These are phyloP conservation scores for Mastigias papua DNA, from an alignment of 30 jellyfish, hydroid and myxozoan species.

Conservation along the genomic window DNA sequence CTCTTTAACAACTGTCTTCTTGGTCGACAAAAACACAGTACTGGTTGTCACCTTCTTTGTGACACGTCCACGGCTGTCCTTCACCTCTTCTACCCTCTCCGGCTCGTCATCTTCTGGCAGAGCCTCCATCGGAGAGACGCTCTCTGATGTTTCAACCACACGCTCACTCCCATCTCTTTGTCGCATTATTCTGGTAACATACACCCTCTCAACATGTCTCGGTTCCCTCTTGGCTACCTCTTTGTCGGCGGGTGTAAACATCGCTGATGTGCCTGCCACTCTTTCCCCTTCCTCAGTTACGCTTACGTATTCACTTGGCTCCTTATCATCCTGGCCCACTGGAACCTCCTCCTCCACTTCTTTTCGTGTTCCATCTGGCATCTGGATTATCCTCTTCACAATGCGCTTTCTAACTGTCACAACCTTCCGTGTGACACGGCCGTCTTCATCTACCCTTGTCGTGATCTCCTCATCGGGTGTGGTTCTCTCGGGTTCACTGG, in stretches of 20 bases:
- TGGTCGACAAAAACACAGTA: conserved; percentile 44
- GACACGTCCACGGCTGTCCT: conserved; percentile 58
- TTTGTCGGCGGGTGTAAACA: conserved; percentile 15
- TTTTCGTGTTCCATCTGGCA: conserved; percentile 84
- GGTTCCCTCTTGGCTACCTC: conserved; percentile 53
- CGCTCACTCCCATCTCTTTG: conserved; percentile 81
- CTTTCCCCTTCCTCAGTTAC: neutral
- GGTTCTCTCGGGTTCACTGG: conserved; percentile 50
- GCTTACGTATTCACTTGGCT: neutral
- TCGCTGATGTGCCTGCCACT: conserved; percentile 69
- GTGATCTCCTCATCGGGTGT: conserved; percentile 66
- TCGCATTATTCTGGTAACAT: conserved; percentile 70
- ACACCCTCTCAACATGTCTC: conserved; percentile 78
- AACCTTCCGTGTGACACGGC: conserved; percentile 59
- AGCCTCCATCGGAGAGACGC: conserved; percentile 64
- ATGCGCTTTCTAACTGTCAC: conserved; percentile 65
- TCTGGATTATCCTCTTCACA: conserved; percentile 60
- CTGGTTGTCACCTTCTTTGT: conserved; percentile 49
- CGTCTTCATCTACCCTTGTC: conserved; percentile 8
- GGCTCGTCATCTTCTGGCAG: conserved; percentile 63
- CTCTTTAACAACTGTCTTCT: conserved; percentile 47
- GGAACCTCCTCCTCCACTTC: conserved; percentile 87
- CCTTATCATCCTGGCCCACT: conserved; percentile 14
- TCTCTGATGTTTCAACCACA: conserved; percentile 74
- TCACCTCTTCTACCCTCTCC: conserved; percentile 28